phyloP scores from a whole-genome alignment of 2,113 vertebrate genomes.

The Odontesthes bonariensis region DNA sequence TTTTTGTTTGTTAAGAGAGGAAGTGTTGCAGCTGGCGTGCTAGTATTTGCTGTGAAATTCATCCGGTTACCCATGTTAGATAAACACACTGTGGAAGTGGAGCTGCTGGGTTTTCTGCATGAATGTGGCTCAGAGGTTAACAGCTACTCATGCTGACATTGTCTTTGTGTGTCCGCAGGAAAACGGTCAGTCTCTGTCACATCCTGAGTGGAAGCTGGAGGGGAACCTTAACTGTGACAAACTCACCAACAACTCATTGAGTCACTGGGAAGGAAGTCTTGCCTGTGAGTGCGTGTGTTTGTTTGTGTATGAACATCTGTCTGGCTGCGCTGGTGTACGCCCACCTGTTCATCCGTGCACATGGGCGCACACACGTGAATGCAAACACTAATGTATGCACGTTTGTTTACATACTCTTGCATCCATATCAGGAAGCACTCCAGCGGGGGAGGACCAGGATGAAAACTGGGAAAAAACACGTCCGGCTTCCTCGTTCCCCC shows the following conservation, averaged over 20 bases:
- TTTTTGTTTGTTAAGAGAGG: slow-evolving; percentile 37
- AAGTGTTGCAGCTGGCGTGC: slow-evolving; percentile 39
- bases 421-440: slow-evolving; percentile 45
- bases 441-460: slow-evolving; percentile 12
- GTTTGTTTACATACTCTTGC: slow-evolving; percentile 27
- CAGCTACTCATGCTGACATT: slow-evolving; percentile 61
- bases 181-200: slow-evolving; percentile 46
- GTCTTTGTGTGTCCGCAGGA: slow-evolving; percentile 63
- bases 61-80: slow-evolving; percentile 52
- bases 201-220: slow-evolving; percentile 65
- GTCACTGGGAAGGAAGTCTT: slow-evolving; percentile 42
- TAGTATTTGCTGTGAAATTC: slow-evolving; percentile 41
- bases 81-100: slow-evolving; percentile 58
- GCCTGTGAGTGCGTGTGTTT: slow-evolving; percentile 7
- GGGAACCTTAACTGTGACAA: slow-evolving; percentile 39
- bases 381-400: background rate
- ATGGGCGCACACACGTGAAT: background rate
- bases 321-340: slow-evolving; percentile 16
- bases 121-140: slow-evolving; percentile 65
- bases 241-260: slow-evolving; percentile 60
- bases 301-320: slow-evolving; percentile 30
- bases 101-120: slow-evolving; percentile 51
- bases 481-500: slow-evolving; percentile 57
- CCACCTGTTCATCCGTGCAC: slow-evolving; percentile 30
- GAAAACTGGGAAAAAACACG: slow-evolving; percentile 47